phyloP scores from a whole-genome alignment of 2,888 invertebrate species.

The Dorcus parallelipipedus region DNA sequence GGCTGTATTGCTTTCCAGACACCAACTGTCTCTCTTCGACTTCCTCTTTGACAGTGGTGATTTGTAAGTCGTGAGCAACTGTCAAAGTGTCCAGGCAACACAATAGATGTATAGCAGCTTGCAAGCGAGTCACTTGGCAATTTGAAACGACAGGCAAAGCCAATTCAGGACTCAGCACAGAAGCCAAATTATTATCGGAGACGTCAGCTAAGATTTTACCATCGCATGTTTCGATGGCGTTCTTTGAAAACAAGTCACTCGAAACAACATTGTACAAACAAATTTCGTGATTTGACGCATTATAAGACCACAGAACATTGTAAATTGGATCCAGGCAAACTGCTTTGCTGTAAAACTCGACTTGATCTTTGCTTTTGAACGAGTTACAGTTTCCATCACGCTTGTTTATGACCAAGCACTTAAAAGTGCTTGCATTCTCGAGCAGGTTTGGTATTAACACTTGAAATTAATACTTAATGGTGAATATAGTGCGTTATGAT shows the following conservation, averaged over 20 bases:
- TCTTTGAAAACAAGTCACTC: slow-evolving; percentile 60
- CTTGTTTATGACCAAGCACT: slow-evolving; percentile 86
- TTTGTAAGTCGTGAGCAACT: slow-evolving; percentile 68
- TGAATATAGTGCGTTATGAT: background rate
- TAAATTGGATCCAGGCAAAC: slow-evolving; percentile 88
- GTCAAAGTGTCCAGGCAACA: slow-evolving; percentile 88
- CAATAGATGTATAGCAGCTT: slow-evolving; percentile 86
- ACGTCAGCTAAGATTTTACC: slow-evolving; percentile 34
- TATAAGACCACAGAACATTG: slow-evolving; percentile 91
- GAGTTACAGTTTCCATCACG: slow-evolving; percentile 83
- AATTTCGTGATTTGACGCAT: slow-evolving; percentile 63
- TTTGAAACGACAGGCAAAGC: slow-evolving; percentile 71
- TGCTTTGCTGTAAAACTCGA: slow-evolving; percentile 75
- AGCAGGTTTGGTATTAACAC: slow-evolving; percentile 80
- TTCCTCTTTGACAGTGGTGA: slow-evolving; percentile 51
- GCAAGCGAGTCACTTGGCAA: slow-evolving; percentile 73
- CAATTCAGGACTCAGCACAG: slow-evolving; percentile 76
- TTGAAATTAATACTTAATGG: slow-evolving; percentile 40
- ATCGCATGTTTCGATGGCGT: slow-evolving; percentile 37
- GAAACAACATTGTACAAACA: slow-evolving; percentile 82
- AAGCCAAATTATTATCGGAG: slow-evolving; percentile 48
- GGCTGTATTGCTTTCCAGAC: slow-evolving; percentile 62
- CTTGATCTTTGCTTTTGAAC: slow-evolving; percentile 79
- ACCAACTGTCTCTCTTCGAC: slow-evolving; percentile 51
- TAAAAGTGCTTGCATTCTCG: slow-evolving; percentile 70